Evolutionary conservation across 1,140 invertebrate genomes (phyloP).

Genomic region (Dreissena polymorpha): DNA sequence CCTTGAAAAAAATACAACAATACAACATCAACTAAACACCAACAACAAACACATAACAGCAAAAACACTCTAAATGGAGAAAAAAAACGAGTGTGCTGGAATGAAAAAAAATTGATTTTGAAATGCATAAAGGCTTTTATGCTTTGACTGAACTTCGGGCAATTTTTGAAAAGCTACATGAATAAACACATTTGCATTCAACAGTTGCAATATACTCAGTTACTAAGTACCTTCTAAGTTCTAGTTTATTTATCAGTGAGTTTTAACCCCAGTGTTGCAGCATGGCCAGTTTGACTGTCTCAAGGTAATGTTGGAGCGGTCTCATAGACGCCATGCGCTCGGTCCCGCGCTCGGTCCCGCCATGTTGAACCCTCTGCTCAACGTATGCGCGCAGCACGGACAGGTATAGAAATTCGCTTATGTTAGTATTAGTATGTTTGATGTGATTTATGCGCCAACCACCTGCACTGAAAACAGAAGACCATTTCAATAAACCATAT

Average conservation of each 20-base stretch:
- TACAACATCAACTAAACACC: too few species aligned
- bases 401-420: constrained; percentile 12
- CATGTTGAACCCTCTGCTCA: constrained; percentile 26
- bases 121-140: background rate
- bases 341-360: constrained; percentile 15
- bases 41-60: background rate
- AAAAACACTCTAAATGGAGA: background rate
- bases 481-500: too few species aligned
- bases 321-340: constrained; percentile 30
- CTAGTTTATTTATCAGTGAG: background rate
- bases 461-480: too few species aligned
- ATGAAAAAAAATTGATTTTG: background rate
- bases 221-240: background rate
- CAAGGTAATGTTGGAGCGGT: constrained; percentile 29
- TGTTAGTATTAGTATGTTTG: too few species aligned
- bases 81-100: background rate
- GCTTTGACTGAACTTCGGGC: too few species aligned
- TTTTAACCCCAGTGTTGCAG: too few species aligned
- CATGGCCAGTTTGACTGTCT: constrained; percentile 37
- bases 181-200: too few species aligned
- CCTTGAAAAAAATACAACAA: too few species aligned
- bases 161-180: background rate
- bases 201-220: background rate
- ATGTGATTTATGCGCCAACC: too few species aligned
- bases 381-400: constrained; percentile 35